These are phyloP conservation scores for Lagopus leucura DNA, from an alignment of 2,113 vertebrate species.

Conservation along the genomic window DNA sequence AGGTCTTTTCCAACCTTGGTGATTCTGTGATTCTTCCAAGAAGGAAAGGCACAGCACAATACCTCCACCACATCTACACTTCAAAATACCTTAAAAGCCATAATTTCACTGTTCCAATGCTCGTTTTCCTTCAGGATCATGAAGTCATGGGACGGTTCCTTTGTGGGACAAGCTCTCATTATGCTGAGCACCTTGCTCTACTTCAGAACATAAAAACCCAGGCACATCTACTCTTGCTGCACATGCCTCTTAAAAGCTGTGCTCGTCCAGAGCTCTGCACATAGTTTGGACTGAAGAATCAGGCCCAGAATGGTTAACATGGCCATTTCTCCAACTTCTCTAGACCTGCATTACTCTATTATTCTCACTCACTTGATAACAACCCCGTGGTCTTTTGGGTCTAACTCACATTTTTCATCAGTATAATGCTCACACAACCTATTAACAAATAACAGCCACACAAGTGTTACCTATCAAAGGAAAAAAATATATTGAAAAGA, in stretches of 20 bases:
- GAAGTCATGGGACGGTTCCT: background rate
- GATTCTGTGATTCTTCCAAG: background rate
- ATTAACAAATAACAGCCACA: background rate
- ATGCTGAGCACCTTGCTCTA: background rate
- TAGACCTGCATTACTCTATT: background rate
- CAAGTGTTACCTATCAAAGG: background rate
- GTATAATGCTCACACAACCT: background rate
- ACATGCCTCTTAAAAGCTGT: background rate
- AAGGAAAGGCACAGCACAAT: background rate
- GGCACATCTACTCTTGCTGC: background rate
- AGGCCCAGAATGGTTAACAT: background rate
- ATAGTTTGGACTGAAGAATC: background rate
- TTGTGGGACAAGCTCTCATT: background rate
- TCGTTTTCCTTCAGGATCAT: background rate
- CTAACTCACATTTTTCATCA: background rate
- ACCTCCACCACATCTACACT: background rate
- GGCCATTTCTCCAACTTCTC: background rate
- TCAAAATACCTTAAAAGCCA: background rate
- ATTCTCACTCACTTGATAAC: background rate
- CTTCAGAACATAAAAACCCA: background rate
- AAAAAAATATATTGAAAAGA: background rate
- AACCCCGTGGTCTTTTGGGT: background rate
- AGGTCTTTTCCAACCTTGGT: too few species aligned
- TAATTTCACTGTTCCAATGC: background rate
- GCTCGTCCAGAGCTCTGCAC: rapidly evolving